Evolutionary conservation across 2,797 vertebrate genomes (phyloP).

Genomic region (Anas georgica): DNA sequence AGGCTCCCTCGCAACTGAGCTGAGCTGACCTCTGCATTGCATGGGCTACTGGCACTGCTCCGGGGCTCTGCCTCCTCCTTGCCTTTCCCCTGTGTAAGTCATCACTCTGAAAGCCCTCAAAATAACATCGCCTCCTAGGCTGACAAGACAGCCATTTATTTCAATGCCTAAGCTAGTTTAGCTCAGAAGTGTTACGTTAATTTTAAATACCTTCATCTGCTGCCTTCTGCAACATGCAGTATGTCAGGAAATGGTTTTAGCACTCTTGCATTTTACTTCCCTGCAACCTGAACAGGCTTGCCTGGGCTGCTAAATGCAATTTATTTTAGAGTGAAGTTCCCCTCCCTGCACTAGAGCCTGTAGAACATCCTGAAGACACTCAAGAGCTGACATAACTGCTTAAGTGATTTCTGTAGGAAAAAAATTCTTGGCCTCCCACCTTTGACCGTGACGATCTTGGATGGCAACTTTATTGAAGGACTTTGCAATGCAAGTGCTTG

Average conservation of each 20-base stretch:
- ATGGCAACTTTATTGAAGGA: neutral
- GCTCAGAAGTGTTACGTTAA: too few species aligned
- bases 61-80: too few species aligned
- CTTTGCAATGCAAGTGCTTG: neutral
- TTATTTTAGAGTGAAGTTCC: neutral
- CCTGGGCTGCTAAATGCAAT: neutral
- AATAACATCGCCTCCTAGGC: too few species aligned
- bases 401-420: neutral
- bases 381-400: neutral
- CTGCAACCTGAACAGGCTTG: neutral
- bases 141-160: too few species aligned
- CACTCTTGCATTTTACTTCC: neutral
- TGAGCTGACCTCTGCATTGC: too few species aligned
- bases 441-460: neutral
- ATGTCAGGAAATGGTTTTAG: neutral
- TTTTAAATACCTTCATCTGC: too few species aligned
- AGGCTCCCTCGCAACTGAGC: too few species aligned
- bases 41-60: too few species aligned
- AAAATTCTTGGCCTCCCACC: neutral
- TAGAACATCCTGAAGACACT: neutral
- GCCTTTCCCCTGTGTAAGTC: too few species aligned
- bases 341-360: neutral
- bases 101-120: too few species aligned
- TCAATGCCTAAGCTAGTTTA: too few species aligned
- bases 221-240: neutral